Evolutionary conservation across 2,113 vertebrate genomes (phyloP), one percentile per base, ranked within the genome.

Genomic region (Otolemur garnettii): DNA sequence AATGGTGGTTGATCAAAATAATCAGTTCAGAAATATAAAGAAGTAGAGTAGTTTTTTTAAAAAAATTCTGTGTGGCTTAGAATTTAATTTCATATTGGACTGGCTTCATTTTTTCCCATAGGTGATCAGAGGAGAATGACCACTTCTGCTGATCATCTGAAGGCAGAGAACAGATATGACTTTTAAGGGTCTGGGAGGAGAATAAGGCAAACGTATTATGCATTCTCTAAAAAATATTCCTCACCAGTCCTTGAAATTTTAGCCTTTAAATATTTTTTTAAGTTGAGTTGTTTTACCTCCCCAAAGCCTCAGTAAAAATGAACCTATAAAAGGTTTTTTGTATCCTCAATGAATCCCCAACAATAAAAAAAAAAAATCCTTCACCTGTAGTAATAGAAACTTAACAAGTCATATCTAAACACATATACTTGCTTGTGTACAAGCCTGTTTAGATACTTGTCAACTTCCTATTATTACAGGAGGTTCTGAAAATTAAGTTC

Each of bases 1-100:
- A 94, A 87, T 55, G n/a, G 15, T 55, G 7, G 38, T 80, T 96
- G 68, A 95, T 87, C 91, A 89, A 93, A 93, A 93, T 79, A 93
- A 90, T 88, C 62, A 91, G 35, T 87, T 91, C 42, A 91, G 35
- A 96, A 88, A 91, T 85, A 80, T 33, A 88, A 89, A 69, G 24
- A 91, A 86, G 90, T 64, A 88, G 21, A 24, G n/a, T 74, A 80
- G 11, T 88, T 62, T 91, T 91, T 89, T 8, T 18, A 80, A 53
- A 69, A 59, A 72, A 62, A 35, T n/a, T 17, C 9, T 69, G 4
- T 69, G 15, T 42, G 26, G 91, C 66, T 85, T 79, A 64, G n/a
- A 71, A 82, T 84, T 92, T 90, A 87, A 60, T 79, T 71, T 2
- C 13, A 5, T 17, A 7, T 66, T 80, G 22, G 71, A 80, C 8